Percentiles rank a stretch among this genome's conserved stretches.
Evolutionary conservation across 2,113 vertebrate genomes (phyloP).

Genomic region (Thomomys bottae): DNA sequence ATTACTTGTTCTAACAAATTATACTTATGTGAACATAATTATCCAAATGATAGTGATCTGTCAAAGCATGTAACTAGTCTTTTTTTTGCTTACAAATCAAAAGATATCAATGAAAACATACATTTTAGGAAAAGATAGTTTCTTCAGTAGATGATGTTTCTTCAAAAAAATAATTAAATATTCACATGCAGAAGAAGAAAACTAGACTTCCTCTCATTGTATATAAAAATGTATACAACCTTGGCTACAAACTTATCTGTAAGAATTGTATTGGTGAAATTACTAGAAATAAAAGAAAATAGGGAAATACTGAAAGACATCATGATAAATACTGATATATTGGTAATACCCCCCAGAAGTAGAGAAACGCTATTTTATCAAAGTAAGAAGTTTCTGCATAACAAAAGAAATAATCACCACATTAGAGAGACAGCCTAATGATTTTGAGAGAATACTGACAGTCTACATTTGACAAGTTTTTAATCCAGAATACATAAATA

Average conservation of each 20-base stretch:
- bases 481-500: neutral
- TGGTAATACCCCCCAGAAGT: neutral
- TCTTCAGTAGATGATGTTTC: neutral
- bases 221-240: neutral
- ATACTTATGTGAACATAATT: neutral
- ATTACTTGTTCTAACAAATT: neutral
- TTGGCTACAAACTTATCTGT: neutral
- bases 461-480: neutral
- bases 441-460: neutral
- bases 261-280: neutral
- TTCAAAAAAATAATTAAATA: no score
- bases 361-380: neutral
- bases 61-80: neutral
- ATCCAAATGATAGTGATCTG: slow-evolving; percentile 1
- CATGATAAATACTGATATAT: neutral
- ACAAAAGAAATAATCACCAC: neutral
- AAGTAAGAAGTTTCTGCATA: neutral
- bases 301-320: neutral
- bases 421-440: neutral
- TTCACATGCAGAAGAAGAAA: no score
- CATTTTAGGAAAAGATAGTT: neutral
- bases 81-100: slow-evolving; percentile 40
- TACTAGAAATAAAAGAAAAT: neutral
- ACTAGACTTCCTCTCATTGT: no score
- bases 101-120: neutral